Percentiles rank a stretch among this genome's conserved stretches.
These are phyloP conservation scores for Phalanger gymnotis DNA, from an alignment of 2,797 vertebrate species.

Conservation along the genomic window DNA sequence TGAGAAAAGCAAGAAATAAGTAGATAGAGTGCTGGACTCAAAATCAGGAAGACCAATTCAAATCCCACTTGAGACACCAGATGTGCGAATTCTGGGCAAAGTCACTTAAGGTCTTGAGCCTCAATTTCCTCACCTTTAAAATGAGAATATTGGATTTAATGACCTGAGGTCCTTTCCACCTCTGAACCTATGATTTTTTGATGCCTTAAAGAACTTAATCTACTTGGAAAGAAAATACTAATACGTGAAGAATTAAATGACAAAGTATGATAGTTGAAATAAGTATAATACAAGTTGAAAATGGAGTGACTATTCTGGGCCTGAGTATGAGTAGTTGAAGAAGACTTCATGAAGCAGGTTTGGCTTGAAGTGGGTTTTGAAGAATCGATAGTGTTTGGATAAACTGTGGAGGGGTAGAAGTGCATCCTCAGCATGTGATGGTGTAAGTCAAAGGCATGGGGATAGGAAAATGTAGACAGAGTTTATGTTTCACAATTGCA, in stretches of 20 bases:
- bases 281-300: too few relatives aligned
- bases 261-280: background rate
- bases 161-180: background rate
- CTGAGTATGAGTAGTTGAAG: too few relatives aligned
- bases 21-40: background rate
- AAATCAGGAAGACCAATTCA: background rate
- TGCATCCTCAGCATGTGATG: background rate
- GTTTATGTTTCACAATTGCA: too few relatives aligned
- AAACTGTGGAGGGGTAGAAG: background rate
- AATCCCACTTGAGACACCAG: background rate
- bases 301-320: too few relatives aligned
- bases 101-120: background rate
- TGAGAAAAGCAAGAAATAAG: background rate
- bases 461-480: too few relatives aligned
- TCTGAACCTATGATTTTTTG: conserved; percentile 19
- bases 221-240: conserved; percentile 32
- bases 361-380: too few relatives aligned
- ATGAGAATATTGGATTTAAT: background rate
- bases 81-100: background rate
- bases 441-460: background rate
- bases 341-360: too few relatives aligned
- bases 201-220: conserved; percentile 1
- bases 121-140: background rate
- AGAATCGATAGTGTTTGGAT: background rate
- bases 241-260: conserved; percentile 19